Evolutionary conservation across 2,797 vertebrate genomes (phyloP).

Genomic region (Nannoperca obscura): DNA sequence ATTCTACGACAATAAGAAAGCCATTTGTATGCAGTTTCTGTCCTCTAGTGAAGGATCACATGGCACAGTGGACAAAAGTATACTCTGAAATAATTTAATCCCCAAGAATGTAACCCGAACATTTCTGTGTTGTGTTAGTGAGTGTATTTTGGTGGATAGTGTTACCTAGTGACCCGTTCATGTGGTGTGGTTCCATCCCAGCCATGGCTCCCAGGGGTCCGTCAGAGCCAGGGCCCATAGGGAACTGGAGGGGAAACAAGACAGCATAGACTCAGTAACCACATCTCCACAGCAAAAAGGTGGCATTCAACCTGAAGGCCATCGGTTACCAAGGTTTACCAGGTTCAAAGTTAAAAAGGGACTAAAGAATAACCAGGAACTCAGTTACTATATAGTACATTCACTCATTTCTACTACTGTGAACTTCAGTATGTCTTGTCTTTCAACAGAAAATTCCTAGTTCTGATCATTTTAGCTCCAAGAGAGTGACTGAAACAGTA

Average conservation of each 20-base stretch:
- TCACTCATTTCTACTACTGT: not conserved
- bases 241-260: conserved; percentile 87
- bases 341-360: too few species aligned
- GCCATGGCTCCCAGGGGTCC: conserved; percentile 98
- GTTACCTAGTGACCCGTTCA: conserved; percentile 99
- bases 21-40: not conserved
- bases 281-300: conserved; percentile 11
- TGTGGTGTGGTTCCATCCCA: conserved; percentile 99
- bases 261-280: conserved; percentile 32
- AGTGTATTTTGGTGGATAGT: not conserved
- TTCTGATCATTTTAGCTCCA: conserved; percentile 12
- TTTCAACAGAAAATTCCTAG: not conserved
- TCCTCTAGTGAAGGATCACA: not conserved
- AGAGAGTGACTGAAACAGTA: conserved; percentile 19
- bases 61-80: not conserved
- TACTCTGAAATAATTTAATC: not conserved
- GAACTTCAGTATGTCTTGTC: not conserved
- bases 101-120: not conserved
- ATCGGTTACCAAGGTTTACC: not conserved
- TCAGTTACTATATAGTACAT: not conserved
- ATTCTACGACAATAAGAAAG: not conserved
- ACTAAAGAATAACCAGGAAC: not conserved
- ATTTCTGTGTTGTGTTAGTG: conserved; percentile 6
- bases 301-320: not conserved
- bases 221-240: conserved; percentile 97